Percentiles rank a stretch among this genome's conserved stretches.
phyloP scores from a whole-genome alignment of 2,113 vertebrate genomes.

The Delphinus delphis region DNA sequence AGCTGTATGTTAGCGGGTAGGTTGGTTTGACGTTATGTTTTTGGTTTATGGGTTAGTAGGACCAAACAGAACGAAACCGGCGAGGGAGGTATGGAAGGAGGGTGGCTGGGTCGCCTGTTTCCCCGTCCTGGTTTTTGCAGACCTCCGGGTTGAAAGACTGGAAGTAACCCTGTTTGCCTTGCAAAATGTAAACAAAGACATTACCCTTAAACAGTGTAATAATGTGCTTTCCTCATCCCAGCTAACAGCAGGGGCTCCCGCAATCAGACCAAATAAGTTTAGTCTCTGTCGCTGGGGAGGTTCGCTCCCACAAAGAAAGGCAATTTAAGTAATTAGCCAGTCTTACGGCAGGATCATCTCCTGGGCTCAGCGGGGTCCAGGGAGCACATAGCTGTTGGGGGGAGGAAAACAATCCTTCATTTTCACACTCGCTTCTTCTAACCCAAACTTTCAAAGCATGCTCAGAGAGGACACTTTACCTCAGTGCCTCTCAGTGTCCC shows the following conservation, averaged over 20 bases:
- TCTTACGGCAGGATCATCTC: conserved; percentile 59
- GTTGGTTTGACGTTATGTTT: not conserved
- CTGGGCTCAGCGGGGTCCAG: conserved; percentile 23
- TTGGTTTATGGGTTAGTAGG: not conserved
- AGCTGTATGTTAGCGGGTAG: not conserved
- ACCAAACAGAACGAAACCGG: not conserved
- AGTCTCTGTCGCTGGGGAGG: conserved; percentile 32
- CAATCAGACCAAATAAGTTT: conserved; percentile 70
- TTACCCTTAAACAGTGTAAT: conserved; percentile 55
- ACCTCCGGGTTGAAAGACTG: not conserved
- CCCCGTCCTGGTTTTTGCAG: not conserved
- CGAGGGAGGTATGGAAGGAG: not conserved
- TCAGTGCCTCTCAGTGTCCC: not conserved
- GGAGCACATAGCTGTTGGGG: not conserved
- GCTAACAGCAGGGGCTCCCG: conserved; percentile 69
- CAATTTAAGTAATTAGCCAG: conserved; percentile 75
- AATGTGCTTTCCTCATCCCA: conserved; percentile 60
- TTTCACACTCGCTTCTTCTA: conserved; percentile 22
- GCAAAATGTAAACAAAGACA: conserved; percentile 62
- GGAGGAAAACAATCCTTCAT: conserved; percentile 43
- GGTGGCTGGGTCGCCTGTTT: not conserved
- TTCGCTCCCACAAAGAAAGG: conserved; percentile 61
- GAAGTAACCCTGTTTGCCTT: conserved; percentile 49
- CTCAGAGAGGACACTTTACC: conserved; percentile 15
- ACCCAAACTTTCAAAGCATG: conserved; percentile 4